A percentile compares a stretch with the other conserved stretches of the same genome.
Evolutionary conservation across 2,797 vertebrate species (phyloP).

Genomic region (Enteromius mattozi): DNA sequence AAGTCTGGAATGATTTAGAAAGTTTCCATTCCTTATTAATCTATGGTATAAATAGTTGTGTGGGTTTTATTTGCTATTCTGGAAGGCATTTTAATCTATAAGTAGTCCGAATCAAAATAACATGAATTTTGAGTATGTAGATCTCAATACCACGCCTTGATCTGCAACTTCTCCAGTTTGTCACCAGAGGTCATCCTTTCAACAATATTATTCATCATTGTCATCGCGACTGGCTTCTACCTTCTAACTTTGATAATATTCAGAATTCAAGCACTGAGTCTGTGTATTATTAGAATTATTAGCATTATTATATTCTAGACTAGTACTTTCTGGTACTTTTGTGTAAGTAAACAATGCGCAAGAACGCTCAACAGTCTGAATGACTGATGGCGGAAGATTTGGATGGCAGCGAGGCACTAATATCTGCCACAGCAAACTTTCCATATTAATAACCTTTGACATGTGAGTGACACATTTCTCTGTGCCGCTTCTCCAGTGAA

Average conservation of each 20-base stretch:
- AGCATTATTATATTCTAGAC: background rate
- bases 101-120: background rate
- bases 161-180: background rate
- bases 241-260: background rate
- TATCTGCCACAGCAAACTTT: background rate
- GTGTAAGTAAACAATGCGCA: background rate
- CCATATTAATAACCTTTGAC: background rate
- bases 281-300: background rate
- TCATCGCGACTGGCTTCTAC: background rate
- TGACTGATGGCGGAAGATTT: background rate
- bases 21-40: constrained; percentile 12
- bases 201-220: background rate
- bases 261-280: background rate
- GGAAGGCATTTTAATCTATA: background rate
- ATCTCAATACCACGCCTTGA: background rate
- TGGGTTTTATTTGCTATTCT: constrained; percentile 1
- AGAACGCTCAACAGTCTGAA: background rate
- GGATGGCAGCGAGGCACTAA: background rate
- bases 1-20: constrained; percentile 1
- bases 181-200: constrained; percentile 21
- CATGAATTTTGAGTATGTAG: background rate
- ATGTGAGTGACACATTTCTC: background rate
- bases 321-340: background rate
- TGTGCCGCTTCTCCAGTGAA: background rate
- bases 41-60: background rate